Evolutionary conservation across 2,797 vertebrate genomes (phyloP), one percentile per base, ranked within the genome.

Genomic region (Amblyopsis hoosieri): DNA sequence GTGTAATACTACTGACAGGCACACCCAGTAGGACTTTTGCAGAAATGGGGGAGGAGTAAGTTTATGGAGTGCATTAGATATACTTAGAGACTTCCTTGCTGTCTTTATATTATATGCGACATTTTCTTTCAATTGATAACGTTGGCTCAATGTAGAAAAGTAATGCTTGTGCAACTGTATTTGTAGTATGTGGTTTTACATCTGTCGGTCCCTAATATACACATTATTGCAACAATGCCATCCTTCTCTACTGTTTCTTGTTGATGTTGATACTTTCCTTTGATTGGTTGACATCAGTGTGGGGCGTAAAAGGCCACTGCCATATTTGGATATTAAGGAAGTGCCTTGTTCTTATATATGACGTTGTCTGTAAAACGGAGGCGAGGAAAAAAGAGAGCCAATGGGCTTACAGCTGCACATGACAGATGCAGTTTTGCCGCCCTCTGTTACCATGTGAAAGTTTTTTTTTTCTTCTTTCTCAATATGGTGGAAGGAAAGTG

Each of bases 381-480:
- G 79, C 64, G 81, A 76, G 67, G n/a, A 51, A 71, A 77, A 85
- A 69, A 85, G 78, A 77, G 72, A 87, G 78, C 93, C 92, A 92
- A 93, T 94, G 59, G 80, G 59, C 45, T 47, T 48, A 58, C 59
- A 47, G 85, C 65, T 68, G 64, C 61, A 80, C n/a, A 12, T 88
- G 86, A 88, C 89, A 85, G 87, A 67, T 74, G 75, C 59, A 10
- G 71, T 67, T 23, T 66, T 83, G 58, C 74, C 90, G 79, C 91
- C 92, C 85, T 82, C 90, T 92, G 89, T 92, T 92, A 90, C 90
- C 89, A 91, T 92, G 90, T 92, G 90, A 90, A 89, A 81, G 75
- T 57, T 73, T 74, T 76, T 62, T 64, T 42, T 29, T 71, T 74
- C 15, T 61, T 6, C 7, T 47, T 57, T 56, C 42, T 62, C 29